Base-by-base conservation (phyloP, 2,797 vertebrate species). In the Okamejei kenojei region DNA sequence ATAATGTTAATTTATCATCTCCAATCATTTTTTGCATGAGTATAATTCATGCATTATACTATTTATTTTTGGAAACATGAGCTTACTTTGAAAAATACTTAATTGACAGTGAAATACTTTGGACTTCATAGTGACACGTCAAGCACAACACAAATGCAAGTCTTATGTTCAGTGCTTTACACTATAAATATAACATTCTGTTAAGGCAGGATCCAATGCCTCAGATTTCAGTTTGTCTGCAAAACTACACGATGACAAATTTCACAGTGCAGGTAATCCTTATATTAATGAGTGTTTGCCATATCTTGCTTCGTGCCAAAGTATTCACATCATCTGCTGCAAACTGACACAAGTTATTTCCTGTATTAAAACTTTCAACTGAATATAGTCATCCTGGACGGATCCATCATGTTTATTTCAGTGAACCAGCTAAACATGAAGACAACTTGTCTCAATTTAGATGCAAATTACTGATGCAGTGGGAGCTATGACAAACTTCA, bases 371-470 rank as follows among this genome's bases (percentile, higher is more conserved):
- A 76, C 90, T 74, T 74, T 58, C 45, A 76, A 26, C 23, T n/a
- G 23, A 5, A 6, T 76, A 71, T 11, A 76, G 38, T 74, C 38
- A 45, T 76, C 26, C 76, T 54, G 45, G 68, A 23, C 71, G 32
- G 45, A 76, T 45, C 68, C 71, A 76, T 73, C 71, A 15, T 74
- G 90, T 17, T 92, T 92, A 74, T 92, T 92, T 54, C 13, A 45
- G 38, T 58, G 76, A 92, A 92, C 90, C 29, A 74, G 90, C 90
- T 92, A 29, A 92, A 92, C 90, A 54, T 38, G 38, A 92, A 92
- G 76, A 92, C 71, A 76, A 92, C 71, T 29, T 74, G 71, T 35
- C 71, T 45, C 35, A 76, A 92, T 76, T 74, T 92, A 76, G 90
- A 92, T 92, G 90, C 71, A 92, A 92, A 92, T 92, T 74, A 76